These are phyloP conservation scores for Allygus modestus DNA, from an alignment of 2,888 invertebrate species.

Conservation along the genomic window DNA sequence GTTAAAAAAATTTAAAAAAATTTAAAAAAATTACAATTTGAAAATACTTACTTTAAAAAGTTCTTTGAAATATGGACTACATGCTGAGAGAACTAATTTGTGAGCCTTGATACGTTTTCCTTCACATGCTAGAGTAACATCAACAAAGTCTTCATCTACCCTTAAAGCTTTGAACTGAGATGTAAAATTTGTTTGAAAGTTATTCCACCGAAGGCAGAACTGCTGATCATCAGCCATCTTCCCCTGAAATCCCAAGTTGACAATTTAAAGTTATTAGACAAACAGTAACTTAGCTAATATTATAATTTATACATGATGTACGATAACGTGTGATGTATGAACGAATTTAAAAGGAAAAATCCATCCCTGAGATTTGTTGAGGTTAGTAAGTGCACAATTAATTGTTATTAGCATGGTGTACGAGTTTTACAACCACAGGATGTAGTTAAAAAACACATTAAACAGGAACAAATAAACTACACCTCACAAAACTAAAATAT, in stretches of 20 bases:
- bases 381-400: too few relatives aligned
- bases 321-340: too few relatives aligned
- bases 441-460: too few relatives aligned
- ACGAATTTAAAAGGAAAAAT: too few relatives aligned
- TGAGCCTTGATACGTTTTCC: constrained; percentile 90
- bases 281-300: not conserved
- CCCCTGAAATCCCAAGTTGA: constrained; percentile 67
- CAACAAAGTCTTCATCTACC: constrained; percentile 92
- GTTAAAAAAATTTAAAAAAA: too few relatives aligned
- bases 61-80: constrained; percentile 93
- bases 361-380: too few relatives aligned
- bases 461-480: too few relatives aligned
- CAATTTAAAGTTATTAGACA: not conserved
- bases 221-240: constrained; percentile 85
- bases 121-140: constrained; percentile 92
- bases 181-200: constrained; percentile 92
- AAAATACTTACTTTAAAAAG: constrained; percentile 84
- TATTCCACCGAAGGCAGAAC: constrained; percentile 94
- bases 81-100: constrained; percentile 91
- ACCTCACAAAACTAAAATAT: too few relatives aligned
- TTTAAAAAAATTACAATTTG: too few relatives aligned
- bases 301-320: too few relatives aligned
- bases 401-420: too few relatives aligned
- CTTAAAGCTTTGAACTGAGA: constrained; percentile 91
- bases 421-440: too few relatives aligned